A percentile compares a stretch with the other conserved stretches of the same genome.
Evolutionary conservation across 2,888 invertebrate species (phyloP).

Genomic region (Acrobasis suavella): DNA sequence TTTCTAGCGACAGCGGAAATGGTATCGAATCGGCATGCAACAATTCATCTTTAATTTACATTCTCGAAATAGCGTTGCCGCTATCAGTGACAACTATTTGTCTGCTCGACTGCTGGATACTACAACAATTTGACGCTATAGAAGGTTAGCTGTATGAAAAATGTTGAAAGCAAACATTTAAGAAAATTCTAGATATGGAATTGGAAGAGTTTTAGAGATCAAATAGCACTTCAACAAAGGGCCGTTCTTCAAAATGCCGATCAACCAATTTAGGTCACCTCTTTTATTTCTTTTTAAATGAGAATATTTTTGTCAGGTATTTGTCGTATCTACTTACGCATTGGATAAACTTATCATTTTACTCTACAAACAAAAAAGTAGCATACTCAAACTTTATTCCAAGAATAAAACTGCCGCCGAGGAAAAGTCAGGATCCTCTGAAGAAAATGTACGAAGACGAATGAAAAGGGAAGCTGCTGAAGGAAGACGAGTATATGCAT

Average conservation of each 20-base stretch:
- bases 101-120: not conserved
- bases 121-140: too few relatives aligned
- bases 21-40: constrained; percentile 1
- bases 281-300: too few relatives aligned
- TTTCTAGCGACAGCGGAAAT: not conserved
- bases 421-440: constrained; percentile 78
- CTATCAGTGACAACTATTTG: not conserved
- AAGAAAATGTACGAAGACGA: constrained; percentile 81
- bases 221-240: too few relatives aligned
- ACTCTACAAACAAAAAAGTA: constrained; percentile 96
- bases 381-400: constrained; percentile 96
- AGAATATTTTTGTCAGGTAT: too few relatives aligned
- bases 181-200: too few relatives aligned
- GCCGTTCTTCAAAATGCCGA: too few relatives aligned
- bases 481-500: constrained; percentile 91
- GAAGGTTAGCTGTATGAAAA: too few relatives aligned
- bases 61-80: constrained; percentile 2
- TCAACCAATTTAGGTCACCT: too few relatives aligned
- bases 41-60: constrained; percentile 6
- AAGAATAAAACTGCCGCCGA: constrained; percentile 93
- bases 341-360: constrained; percentile 99
- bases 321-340: constrained; percentile 83
- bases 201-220: too few relatives aligned
- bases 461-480: constrained; percentile 82
- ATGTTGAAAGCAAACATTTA: too few relatives aligned